Base-by-base conservation (phyloP, 1,140 invertebrate genomes). In the Camponotus pennsylvanicus region DNA sequence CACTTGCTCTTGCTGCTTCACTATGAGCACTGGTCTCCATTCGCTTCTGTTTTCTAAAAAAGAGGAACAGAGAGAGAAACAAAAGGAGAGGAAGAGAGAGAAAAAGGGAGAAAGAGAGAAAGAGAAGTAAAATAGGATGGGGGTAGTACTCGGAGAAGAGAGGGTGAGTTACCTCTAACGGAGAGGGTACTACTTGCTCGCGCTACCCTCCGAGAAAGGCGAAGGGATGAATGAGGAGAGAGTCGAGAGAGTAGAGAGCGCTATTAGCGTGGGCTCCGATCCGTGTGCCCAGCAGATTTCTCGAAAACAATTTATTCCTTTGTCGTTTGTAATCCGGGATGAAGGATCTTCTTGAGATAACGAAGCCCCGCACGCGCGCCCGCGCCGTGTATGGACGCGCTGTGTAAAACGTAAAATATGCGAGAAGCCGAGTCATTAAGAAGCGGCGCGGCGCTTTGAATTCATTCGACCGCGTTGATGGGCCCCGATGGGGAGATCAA, bases 291-390 rank as follows among this genome's bases (percentile, higher is more conserved):
- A 79, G 67, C 45, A 77, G 73, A 78, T 88, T 70, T 85, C 86
- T 87, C 79, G 86, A 79, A 79, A 82, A 83, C 85, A 88, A 88
- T 90, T 87, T 90, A 90, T 90, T 90, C 88, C 88, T 90, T 90
- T 90, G 89, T 90, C 89, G 85, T 73, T 78, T 73, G 75, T 84
- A 85, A 88, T 59, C 55, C 75, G 49, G 66, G 70, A 71, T 89
- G 85, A 89, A 86, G 77, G 77, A 86, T 86, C 88, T 89, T 73
- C 88, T 89, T 79, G 84, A 90, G 88, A 89, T 85, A 90, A 90
- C 88, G 85, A 89, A 71, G 76, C 42, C 37, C 27, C 15, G 52
- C n/a, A 1, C 49, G 52, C 76, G 85, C 64, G 66, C 64, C 57
- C 78, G 77, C 63, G 63, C 13, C 75, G 52, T 78, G 67, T 82